Percentiles rank a stretch among this genome's conserved stretches.
Evolutionary conservation across 2,888 invertebrate genomes (phyloP).

Genomic region (Amaurobius ferox): DNA sequence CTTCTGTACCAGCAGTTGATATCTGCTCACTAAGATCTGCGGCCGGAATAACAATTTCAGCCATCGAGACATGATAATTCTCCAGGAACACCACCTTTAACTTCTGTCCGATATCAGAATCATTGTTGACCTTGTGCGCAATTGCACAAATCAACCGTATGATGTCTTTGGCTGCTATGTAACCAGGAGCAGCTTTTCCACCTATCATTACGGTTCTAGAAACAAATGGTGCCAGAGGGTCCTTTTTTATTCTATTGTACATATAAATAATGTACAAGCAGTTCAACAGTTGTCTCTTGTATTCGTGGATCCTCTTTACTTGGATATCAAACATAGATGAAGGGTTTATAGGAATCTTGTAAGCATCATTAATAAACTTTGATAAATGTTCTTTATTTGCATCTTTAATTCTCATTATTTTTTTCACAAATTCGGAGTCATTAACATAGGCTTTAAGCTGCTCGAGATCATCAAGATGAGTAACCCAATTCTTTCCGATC

Average conservation of each 20-base stretch:
- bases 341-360: constrained; percentile 91
- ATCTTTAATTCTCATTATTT: constrained; percentile 95
- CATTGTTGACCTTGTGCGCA: constrained; percentile 95
- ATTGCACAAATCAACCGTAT: constrained; percentile 97
- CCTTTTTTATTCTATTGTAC: constrained; percentile 97
- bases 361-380: constrained; percentile 89
- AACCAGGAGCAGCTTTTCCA: constrained; percentile 98
- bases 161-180: constrained; percentile 98
- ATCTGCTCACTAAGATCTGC: constrained; percentile 99
- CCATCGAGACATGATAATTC: constrained; percentile 98
- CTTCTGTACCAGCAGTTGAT: constrained; percentile 99
- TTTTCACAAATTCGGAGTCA: constrained; percentile 93
- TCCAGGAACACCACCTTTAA: constrained; percentile 93
- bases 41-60: constrained; percentile 99
- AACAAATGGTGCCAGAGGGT: constrained; percentile 88
- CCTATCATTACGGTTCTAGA: constrained; percentile 97
- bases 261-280: constrained; percentile 95
- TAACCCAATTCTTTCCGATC: constrained; percentile 98
- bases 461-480: constrained; percentile 90
- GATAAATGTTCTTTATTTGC: constrained; percentile 94
- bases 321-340: constrained; percentile 98
- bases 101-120: constrained; percentile 97
- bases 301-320: constrained; percentile 99
- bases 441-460: constrained; percentile 89
- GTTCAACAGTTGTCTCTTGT: constrained; percentile 98